Conservation (phyloP, 2,797 vertebrate genomes). For the Stomatorhinus walkeri region DNA sequence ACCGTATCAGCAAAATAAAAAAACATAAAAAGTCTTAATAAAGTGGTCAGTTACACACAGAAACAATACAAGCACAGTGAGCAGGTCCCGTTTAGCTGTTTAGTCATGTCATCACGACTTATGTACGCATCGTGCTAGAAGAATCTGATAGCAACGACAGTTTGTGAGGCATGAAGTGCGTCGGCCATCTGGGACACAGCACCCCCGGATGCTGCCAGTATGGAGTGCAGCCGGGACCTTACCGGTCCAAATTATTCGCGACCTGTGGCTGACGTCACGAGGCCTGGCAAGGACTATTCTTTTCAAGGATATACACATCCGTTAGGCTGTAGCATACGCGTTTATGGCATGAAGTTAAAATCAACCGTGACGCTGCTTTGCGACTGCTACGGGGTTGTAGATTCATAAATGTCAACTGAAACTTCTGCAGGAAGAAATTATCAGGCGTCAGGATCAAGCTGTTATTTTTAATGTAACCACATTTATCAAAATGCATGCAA, state of each 20-base stretch:
- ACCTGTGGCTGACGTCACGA: neutral
- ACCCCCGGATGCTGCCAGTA: neutral
- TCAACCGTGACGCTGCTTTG: neutral
- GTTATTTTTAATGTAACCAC: neutral
- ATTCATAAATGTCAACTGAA: neutral
- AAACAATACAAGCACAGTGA: neutral
- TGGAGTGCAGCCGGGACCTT: neutral
- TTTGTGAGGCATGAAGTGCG: neutral
- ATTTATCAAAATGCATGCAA: neutral
- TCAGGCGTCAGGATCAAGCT: neutral
- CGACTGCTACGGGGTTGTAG: neutral
- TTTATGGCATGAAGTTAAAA: neutral
- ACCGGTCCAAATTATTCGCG: neutral
- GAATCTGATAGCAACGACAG: neutral
- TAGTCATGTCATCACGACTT: conserved; percentile 2
- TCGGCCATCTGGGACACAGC: neutral
- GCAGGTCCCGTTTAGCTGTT: neutral
- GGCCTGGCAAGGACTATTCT: neutral
- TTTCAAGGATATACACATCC: neutral
- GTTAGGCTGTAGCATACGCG: neutral
- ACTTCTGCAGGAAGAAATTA: neutral
- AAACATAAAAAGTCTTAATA: neutral
- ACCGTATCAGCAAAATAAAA: neutral
- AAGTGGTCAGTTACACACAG: neutral
- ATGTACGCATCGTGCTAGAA: neutral